These are phyloP conservation scores for Prenolepis imparis DNA, from an alignment of 2,888 invertebrate genomes.

Conservation along the genomic window DNA sequence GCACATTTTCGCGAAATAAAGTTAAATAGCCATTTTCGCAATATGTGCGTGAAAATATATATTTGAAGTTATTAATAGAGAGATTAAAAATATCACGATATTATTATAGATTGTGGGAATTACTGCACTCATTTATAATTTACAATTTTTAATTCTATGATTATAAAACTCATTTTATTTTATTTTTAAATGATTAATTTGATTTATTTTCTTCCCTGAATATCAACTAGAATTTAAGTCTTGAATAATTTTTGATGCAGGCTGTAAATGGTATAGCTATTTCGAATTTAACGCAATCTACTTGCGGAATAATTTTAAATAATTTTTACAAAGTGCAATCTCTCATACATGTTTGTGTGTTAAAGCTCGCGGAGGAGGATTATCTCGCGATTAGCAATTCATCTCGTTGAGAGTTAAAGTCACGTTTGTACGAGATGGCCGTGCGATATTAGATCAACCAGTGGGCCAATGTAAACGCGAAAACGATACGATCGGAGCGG, in stretches of 20 bases:
- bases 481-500: slow-evolving; percentile 28
- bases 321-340: background rate
- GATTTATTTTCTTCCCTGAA: background rate
- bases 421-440: slow-evolving; percentile 1
- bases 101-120: background rate
- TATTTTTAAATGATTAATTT: slow-evolving; percentile 9
- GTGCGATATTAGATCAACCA: slow-evolving; percentile 68
- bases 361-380: background rate
- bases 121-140: background rate
- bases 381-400: background rate
- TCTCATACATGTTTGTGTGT: background rate
- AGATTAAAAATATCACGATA: background rate
- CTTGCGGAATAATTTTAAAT: background rate
- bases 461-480: slow-evolving; percentile 55
- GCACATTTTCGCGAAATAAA: slow-evolving; percentile 12
- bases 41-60: background rate
- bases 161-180: background rate
- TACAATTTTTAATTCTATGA: background rate
- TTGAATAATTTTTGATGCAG: background rate
- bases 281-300: background rate
- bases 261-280: background rate
- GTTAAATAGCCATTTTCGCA: background rate
- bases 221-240: background rate
- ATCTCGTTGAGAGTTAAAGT: background rate
- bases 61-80: background rate